Conservation (phyloP, 2,113 vertebrate genomes). For the Entomyzon cyanotis region DNA sequence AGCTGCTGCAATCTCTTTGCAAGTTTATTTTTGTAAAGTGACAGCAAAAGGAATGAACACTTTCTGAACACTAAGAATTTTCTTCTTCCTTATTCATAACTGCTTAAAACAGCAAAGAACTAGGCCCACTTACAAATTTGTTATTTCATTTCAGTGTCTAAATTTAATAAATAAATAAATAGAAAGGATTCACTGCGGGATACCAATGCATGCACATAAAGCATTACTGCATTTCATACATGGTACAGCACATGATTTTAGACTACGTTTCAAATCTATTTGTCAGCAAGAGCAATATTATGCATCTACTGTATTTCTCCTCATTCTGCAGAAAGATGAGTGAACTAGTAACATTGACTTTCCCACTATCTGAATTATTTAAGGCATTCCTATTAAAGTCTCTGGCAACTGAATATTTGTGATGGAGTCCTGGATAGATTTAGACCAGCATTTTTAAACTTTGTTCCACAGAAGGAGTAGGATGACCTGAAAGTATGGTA, state of each 20-base stretch:
- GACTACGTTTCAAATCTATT: not conserved
- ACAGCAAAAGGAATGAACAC: not conserved
- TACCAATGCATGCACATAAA: not conserved
- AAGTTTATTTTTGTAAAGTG: not conserved
- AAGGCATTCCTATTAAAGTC: not conserved
- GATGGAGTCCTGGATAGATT: not conserved
- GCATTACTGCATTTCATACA: not conserved
- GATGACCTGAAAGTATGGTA: not conserved
- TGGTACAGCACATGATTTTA: not conserved
- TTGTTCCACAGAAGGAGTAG: not conserved
- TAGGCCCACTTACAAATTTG: not conserved
- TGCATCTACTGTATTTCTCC: not conserved
- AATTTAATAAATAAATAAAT: not conserved
- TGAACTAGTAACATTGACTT: not conserved
- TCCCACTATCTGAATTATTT: not conserved
- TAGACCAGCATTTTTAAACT: not conserved
- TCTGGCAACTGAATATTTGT: not conserved
- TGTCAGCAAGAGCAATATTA: not conserved
- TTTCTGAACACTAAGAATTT: conserved; percentile 3
- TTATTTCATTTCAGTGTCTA: not conserved
- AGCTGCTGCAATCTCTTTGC: not conserved
- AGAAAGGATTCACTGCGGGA: not conserved
- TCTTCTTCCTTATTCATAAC: not conserved
- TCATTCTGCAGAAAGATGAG: not conserved
- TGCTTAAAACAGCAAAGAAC: not conserved